A percentile compares a stretch with the other conserved stretches of the same genome.
phyloP scores from a whole-genome alignment of 2,888 invertebrate species.

The Aradus depressus region DNA sequence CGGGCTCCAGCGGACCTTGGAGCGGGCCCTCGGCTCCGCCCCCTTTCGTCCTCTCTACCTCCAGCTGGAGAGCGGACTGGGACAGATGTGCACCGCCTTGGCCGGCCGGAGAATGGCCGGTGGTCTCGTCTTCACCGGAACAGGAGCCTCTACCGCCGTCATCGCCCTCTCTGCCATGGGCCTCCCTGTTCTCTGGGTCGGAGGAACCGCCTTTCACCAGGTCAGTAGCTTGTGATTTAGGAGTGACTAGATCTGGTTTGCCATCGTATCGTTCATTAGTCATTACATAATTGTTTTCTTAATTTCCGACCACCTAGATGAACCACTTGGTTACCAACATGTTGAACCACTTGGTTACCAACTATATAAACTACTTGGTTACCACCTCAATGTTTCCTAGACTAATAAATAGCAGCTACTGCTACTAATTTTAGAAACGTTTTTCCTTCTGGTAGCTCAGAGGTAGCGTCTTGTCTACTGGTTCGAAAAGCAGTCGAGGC shows the following conservation, averaged over 20 bases:
- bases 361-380: no score
- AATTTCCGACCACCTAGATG: no score
- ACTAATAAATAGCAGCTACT: no score
- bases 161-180: constrained; percentile 5
- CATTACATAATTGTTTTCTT: no score
- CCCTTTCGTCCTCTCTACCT: constrained; percentile 18
- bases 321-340: no score
- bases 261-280: not conserved
- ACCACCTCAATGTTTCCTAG: no score
- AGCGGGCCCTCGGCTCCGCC: constrained; percentile 19
- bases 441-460: no score
- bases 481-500: no score
- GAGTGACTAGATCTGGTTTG: not conserved
- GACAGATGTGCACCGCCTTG: constrained; percentile 9
- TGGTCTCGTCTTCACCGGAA: constrained; percentile 16
- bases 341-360: no score
- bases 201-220: constrained; percentile 19
- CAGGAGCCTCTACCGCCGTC: constrained; percentile 10
- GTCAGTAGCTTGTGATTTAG: not conserved
- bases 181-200: constrained; percentile 22
- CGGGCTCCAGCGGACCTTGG: constrained; percentile 19
- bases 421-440: no score
- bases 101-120: constrained; percentile 18
- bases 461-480: no score
- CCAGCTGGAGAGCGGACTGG: constrained; percentile 3